Evolutionary conservation across 2,888 invertebrate species (phyloP), one percentile per base, ranked within the genome.

Genomic region (Oligia fasciuncula): DNA sequence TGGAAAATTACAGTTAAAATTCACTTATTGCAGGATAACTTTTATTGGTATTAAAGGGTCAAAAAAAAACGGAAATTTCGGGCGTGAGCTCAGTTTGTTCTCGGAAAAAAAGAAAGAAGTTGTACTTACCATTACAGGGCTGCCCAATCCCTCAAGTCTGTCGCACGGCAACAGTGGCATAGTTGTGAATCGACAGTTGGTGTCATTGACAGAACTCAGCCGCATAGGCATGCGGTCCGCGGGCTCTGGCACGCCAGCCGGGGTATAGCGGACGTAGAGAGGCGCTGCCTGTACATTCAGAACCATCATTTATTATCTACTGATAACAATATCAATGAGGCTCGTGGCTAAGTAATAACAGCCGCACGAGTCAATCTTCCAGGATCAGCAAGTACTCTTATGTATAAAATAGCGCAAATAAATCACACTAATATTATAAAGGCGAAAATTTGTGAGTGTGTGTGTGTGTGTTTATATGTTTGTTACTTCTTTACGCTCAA

Each of bases 141-240:
- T 95, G 0, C 96, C 96, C 17, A 94, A 89, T 14, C 93, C 92
- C 83, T 96, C 96, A 2, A 96, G 93, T 0, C 95, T 93, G 73
- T 96, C 94, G 49, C 93, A 80, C 4, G 94, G 92, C 79, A 95
- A 87, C 57, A 96, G 86, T 2, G 96, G 95, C 77, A 92, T 92
- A 49, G 95, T 93, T 51, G 93, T 95, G 93, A 95, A 96, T 2
- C 96, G 94, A 84, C 96, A 96, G 88, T 94, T 96, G 84, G 93
- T 94, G 89, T 96, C 96, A 85, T 93, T 93, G 69, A 85, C 91
- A 43, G 93, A 77, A 84, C 96, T 96, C 62, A 97, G 92, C 3
- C 91, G 89, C 60, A 96, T 92, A 0, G 96, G 95, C 95, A 96
- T 94, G 35, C 95, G 93, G 86, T 96, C 94, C 3, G 94, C 89